Conservation (phyloP, 2,888 invertebrate genomes). For the Agrotis puta region DNA sequence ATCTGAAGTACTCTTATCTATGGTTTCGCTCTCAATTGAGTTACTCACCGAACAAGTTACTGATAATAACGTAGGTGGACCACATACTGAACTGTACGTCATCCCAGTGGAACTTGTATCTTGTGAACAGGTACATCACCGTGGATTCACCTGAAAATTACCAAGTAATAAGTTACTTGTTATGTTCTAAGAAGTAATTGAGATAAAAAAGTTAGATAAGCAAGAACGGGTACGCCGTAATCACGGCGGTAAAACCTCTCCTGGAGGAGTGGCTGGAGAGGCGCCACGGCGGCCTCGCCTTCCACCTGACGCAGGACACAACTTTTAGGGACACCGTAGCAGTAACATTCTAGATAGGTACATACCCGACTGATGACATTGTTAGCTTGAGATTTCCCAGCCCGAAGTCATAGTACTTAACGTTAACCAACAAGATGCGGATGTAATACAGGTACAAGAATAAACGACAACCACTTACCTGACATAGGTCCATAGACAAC, state of each 20-base stretch:
- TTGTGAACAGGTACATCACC: constrained; percentile 89
- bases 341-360: not conserved
- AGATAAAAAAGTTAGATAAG: not conserved
- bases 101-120: constrained; percentile 91
- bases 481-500: constrained; percentile 96
- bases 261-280: too few species aligned
- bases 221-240: too few species aligned
- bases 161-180: not conserved
- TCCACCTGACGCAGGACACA: too few species aligned
- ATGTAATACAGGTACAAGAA: not conserved
- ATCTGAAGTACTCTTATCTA: not conserved
- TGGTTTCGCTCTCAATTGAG: not conserved
- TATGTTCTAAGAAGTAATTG: not conserved
- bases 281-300: too few species aligned
- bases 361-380: not conserved
- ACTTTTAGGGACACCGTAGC: too few species aligned
- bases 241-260: too few species aligned
- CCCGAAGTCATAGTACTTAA: too few species aligned
- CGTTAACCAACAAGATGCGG: too few species aligned
- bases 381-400: too few species aligned
- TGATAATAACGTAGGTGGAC: constrained; percentile 89
- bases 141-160: constrained; percentile 89
- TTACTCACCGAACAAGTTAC: constrained; percentile 88
- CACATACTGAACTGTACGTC: constrained; percentile 91
- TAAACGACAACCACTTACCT: constrained; percentile 89